A percentile compares a stretch with the other conserved stretches of the same genome.
phyloP scores from a whole-genome alignment of 1,140 invertebrate species.

The Dendrolimus punctatus region DNA sequence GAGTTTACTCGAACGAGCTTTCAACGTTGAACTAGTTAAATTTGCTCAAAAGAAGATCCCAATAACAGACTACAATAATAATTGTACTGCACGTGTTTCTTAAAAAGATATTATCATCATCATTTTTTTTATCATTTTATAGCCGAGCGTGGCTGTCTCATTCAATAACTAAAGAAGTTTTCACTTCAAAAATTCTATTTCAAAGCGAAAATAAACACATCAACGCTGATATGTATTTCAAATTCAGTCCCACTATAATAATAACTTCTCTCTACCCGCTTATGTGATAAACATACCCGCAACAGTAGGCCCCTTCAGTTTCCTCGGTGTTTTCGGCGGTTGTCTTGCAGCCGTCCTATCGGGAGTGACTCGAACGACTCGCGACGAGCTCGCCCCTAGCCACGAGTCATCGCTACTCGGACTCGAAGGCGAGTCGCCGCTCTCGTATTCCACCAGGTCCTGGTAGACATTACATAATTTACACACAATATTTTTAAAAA shows the following conservation, averaged over 20 bases:
- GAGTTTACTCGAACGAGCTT: too few species aligned
- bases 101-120: too few species aligned
- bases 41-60: too few species aligned
- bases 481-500: too few species aligned
- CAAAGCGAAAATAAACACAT: too few species aligned
- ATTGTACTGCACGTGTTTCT: too few species aligned
- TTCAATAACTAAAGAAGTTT: too few species aligned
- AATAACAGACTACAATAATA: too few species aligned
- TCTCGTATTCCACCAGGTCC: constrained; percentile 55
- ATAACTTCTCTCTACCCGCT: neutral
- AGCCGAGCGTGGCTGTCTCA: too few species aligned
- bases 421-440: constrained; percentile 21
- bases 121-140: too few species aligned
- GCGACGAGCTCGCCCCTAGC: constrained; percentile 12
- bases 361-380: constrained; percentile 24
- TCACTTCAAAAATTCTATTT: too few species aligned
- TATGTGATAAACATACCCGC: constrained; percentile 20
- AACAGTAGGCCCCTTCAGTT: constrained; percentile 31
- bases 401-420: constrained; percentile 27
- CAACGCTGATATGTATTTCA: neutral
- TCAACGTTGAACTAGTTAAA: too few species aligned
- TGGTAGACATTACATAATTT: constrained; percentile 7
- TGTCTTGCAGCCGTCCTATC: neutral
- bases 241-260: neutral
- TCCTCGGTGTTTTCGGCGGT: constrained; percentile 21